Evolutionary conservation across 2,113 vertebrate species (phyloP).

Genomic region (Setophaga petechia): DNA sequence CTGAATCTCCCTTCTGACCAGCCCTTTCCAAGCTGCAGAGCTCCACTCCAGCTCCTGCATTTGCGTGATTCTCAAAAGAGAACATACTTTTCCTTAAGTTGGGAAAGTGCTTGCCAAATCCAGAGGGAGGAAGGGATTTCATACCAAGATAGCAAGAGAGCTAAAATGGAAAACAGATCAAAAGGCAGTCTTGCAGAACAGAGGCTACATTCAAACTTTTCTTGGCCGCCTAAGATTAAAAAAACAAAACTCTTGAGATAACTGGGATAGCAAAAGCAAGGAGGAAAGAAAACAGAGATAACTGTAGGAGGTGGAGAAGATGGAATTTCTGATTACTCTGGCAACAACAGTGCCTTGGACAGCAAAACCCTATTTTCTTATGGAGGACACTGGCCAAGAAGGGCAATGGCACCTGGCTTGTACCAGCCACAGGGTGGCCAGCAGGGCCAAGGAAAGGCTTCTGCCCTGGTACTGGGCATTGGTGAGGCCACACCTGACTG

Average conservation of each 20-base stretch:
- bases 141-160: constrained; percentile 37
- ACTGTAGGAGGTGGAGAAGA: background rate
- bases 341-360: background rate
- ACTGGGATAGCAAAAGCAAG: constrained; percentile 7
- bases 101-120: constrained; percentile 20
- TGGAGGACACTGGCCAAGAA: background rate
- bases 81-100: background rate
- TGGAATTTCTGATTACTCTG: constrained; percentile 39
- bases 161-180: constrained; percentile 30
- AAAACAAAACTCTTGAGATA: constrained; percentile 5
- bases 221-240: background rate
- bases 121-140: background rate
- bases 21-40: background rate
- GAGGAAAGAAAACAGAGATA: constrained; percentile 18
- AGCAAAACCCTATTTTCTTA: background rate
- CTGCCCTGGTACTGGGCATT: background rate
- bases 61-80: background rate
- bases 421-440: background rate
- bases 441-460: background rate
- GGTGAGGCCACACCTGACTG: background rate
- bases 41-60: background rate
- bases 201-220: constrained; percentile 20
- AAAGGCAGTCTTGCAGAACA: constrained; percentile 37
- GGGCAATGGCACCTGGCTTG: background rate
- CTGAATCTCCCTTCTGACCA: background rate